These are phyloP conservation scores for Catocala fraxini DNA, from an alignment of 2,888 invertebrate genomes.

Conservation along the genomic window DNA sequence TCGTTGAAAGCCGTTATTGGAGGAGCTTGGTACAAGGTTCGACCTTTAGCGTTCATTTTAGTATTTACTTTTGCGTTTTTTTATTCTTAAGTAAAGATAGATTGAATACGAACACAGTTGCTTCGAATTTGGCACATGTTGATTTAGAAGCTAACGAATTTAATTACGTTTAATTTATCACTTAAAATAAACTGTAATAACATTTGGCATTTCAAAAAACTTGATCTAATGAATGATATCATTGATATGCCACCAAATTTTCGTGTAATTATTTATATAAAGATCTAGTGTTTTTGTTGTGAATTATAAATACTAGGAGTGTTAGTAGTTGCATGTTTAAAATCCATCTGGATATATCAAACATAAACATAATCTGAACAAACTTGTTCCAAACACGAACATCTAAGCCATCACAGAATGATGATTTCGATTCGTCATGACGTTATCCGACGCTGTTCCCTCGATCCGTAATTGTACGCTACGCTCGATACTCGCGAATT, in stretches of 20 bases:
- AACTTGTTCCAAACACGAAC: slow-evolving; percentile 55
- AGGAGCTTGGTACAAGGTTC: slow-evolving; percentile 43
- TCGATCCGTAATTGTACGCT: slow-evolving; percentile 60
- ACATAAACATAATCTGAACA: slow-evolving; percentile 26
- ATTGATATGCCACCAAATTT: too few species aligned
- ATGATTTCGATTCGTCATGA: slow-evolving; percentile 75
- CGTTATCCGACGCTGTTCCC: slow-evolving; percentile 63
- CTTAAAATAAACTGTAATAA: too few species aligned
- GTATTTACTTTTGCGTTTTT: neutral
- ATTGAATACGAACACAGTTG: neutral
- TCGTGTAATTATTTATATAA: too few species aligned
- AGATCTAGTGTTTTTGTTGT: too few species aligned
- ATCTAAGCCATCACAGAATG: slow-evolving; percentile 59
- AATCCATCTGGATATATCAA: neutral
- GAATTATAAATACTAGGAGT: neutral
- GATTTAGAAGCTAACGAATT: too few species aligned
- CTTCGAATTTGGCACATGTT: neutral
- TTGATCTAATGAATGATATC: too few species aligned
- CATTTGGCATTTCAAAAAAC: too few species aligned
- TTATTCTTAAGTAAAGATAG: neutral
- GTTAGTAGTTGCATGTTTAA: slow-evolving; percentile 7
- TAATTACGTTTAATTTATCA: too few species aligned
- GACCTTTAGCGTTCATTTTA: slow-evolving; percentile 40
- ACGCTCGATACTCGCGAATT: slow-evolving; percentile 63
- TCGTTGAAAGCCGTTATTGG: slow-evolving; percentile 70